These are phyloP conservation scores for Aphelenchoides fujianensis DNA, from an alignment of 1,140 invertebrate genomes.

Conservation along the genomic window DNA sequence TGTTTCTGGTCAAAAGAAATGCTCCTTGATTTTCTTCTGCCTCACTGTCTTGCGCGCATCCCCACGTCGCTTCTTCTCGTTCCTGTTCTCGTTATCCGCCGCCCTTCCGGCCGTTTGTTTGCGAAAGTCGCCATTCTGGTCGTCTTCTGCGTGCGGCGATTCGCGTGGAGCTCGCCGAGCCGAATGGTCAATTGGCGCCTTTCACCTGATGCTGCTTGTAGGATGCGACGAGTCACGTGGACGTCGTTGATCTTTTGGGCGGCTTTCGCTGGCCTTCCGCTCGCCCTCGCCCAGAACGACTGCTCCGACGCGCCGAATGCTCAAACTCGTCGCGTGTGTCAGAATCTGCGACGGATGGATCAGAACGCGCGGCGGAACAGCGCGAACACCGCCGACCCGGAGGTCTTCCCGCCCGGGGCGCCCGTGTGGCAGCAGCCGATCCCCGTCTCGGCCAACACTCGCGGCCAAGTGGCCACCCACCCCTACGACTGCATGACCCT, in stretches of 20 bases:
- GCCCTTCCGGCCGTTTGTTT: constrained; percentile 1
- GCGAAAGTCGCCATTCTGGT: not conserved
- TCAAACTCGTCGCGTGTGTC: constrained; percentile 36
- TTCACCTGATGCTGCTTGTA: not conserved
- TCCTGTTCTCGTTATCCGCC: not conserved
- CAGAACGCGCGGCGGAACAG: constrained; percentile 32
- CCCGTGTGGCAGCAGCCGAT: constrained; percentile 57
- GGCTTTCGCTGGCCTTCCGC: not conserved
- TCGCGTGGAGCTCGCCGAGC: no score
- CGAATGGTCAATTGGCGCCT: no score
- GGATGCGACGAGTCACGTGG: not conserved
- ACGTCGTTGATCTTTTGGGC: not conserved
- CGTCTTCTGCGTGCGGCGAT: no score
- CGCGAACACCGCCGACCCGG: constrained; percentile 18
- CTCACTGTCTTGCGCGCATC: no score
- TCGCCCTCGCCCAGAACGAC: constrained; percentile 29
- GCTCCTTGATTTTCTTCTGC: no score
- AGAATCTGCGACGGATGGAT: constrained; percentile 47
- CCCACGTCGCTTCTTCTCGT: no score
- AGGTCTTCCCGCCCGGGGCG: constrained; percentile 48
- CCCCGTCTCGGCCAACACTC: constrained; percentile 43
- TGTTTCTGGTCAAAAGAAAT: no score
- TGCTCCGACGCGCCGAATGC: constrained; percentile 55
- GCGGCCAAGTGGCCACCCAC: constrained; percentile 57
- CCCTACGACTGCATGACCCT: constrained; percentile 62